Evolutionary conservation across 2,113 vertebrate genomes (phyloP).

Genomic region (Protobothrops mucrosquamatus): DNA sequence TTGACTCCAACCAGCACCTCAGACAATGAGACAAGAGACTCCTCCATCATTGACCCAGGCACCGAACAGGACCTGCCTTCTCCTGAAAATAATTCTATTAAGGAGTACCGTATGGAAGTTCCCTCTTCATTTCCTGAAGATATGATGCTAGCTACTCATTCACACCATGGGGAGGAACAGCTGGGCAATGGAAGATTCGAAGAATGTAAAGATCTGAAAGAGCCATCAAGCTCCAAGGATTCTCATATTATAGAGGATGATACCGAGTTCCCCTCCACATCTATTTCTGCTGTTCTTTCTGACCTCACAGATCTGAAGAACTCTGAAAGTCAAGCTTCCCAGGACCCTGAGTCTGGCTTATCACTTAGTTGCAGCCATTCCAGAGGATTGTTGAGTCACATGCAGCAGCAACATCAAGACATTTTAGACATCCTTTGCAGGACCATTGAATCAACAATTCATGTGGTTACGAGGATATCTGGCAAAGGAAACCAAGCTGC

Average conservation of each 20-base stretch:
- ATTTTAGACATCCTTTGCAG: conserved; percentile 94
- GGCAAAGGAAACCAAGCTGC: conserved; percentile 82
- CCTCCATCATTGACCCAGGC: conserved; percentile 96
- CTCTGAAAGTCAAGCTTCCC: conserved; percentile 78
- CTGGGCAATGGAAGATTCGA: conserved; percentile 66
- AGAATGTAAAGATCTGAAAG: conserved; percentile 76
- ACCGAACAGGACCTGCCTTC: conserved; percentile 95
- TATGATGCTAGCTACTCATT: conserved; percentile 65
- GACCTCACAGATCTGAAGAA: conserved; percentile 77
- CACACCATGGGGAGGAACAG: conserved; percentile 68
- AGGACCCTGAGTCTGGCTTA: conserved; percentile 77
- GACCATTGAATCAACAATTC: conserved; percentile 95
- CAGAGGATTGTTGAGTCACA: conserved; percentile 78
- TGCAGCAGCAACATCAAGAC: conserved; percentile 77
- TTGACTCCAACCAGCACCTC: conserved; percentile 94
- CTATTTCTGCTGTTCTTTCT: conserved; percentile 76
- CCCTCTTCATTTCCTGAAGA: conserved; percentile 83
- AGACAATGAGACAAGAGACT: conserved; percentile 96
- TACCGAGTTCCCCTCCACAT: conserved; percentile 76
- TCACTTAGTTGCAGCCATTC: conserved; percentile 78
- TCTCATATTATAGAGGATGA: conserved; percentile 75
- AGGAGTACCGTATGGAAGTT: conserved; percentile 88
- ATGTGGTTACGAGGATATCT: conserved; percentile 90
- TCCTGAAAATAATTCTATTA: conserved; percentile 78
- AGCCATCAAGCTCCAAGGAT: conserved; percentile 74